These are phyloP conservation scores for Ictalurus punctatus DNA, from an alignment of 2,113 vertebrate genomes.

Conservation along the genomic window DNA sequence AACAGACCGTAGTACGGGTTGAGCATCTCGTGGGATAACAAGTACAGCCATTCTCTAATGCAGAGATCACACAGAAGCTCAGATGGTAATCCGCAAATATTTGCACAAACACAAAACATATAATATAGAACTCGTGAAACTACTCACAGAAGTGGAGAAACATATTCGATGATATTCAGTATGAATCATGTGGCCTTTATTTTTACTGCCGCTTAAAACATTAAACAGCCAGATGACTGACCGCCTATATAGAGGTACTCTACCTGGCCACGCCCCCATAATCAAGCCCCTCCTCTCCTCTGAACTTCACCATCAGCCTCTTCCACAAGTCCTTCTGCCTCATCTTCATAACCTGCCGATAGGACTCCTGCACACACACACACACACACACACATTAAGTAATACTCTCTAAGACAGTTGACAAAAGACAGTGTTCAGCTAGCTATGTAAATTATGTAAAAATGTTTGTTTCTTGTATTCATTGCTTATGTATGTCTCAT, in stretches of 20 bases:
- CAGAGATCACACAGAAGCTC: conserved; percentile 17
- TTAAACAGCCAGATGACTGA: neutral
- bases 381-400: neutral
- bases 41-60: conserved; percentile 94
- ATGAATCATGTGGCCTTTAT: neutral
- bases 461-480: neutral
- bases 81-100: neutral
- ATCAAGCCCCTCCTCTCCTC: conserved; percentile 96
- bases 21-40: conserved; percentile 97
- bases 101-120: neutral
- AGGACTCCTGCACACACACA: conserved; percentile 82
- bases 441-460: neutral
- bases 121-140: neutral
- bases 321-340: conserved; percentile 99
- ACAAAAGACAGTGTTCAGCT: neutral
- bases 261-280: conserved; percentile 98
- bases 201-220: neutral
- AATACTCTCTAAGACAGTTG: neutral
- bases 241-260: neutral
- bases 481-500: neutral
- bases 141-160: neutral
- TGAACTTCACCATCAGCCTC: conserved; percentile 98
- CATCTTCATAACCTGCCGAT: conserved; percentile 99
- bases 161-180: too few relatives aligned
- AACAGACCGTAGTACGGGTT: conserved; percentile 98